Base-by-base conservation (phyloP, 2,797 vertebrate genomes). In the Pangasius djambal region DNA sequence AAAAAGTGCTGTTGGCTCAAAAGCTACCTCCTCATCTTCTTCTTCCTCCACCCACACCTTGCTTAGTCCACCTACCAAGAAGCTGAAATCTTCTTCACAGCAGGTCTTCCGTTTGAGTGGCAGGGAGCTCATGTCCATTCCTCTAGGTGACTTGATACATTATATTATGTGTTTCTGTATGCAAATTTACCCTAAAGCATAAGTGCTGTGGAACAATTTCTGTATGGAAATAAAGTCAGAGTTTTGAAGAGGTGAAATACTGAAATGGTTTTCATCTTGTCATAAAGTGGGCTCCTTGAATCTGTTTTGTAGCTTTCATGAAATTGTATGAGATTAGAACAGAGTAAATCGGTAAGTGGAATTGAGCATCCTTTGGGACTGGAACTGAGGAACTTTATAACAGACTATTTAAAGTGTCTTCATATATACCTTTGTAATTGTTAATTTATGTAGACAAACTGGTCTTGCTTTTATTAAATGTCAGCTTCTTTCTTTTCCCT, bases 61-160 rank as follows among this genome's bases (percentile, higher is more conserved):
- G 92, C 93, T 96, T 89, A 94, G 95, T 91, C 96, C 94, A 6
- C 96, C 95, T 59, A 91, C 95, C 94, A 97, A 97, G 94, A 96
- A 97, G 89, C 93, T 87, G 90, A 96, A 96, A 92, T 93, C 96
- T 93, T 97, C 96, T 91, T 94, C 97, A 93, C 95, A 95, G 94
- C 96, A 96, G 95, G 96, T 97, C 94, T 97, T 97, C 96, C 97
- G 97, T 93, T 95, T 97, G 94, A 97, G 95, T 90, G 96, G 96
- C 88, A 96, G 96, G 59, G 96, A 96, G 91, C 93, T 97, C 90
- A 96, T 96, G 95, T 95, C 95, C 90, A 94, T 97, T 92, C 96
- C 96, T 89, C 95, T 97, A 94, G 97, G 97, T 98, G 94, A 96
- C 96, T 93, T 82, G 40, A 69, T 63, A 31, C 52, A 61, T 89